A percentile compares a stretch with the other conserved stretches of the same genome.
phyloP scores from a whole-genome alignment of 2,113 vertebrate genomes.

The Aythya baeri region DNA sequence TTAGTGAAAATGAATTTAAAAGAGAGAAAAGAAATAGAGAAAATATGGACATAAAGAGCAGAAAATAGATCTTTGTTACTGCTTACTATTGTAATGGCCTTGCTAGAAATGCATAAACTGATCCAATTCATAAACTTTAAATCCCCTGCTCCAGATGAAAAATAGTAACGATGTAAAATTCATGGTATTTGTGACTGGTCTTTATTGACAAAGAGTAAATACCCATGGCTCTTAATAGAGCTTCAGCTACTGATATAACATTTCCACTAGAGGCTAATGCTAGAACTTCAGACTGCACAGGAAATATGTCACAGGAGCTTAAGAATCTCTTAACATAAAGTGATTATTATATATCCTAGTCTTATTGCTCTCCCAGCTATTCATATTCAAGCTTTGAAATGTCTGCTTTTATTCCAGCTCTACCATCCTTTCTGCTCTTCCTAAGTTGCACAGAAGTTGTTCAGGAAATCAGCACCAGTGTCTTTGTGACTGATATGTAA shows the following conservation, averaged over 20 bases:
- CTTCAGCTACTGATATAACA: not conserved
- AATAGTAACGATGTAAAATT: not conserved
- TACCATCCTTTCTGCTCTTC: not conserved
- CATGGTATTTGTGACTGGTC: not conserved
- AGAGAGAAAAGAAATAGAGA: not conserved
- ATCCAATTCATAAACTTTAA: not conserved
- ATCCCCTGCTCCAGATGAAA: not conserved
- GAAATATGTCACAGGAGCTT: slow-evolving; percentile 18
- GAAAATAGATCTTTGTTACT: not conserved
- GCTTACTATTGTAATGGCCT: not conserved
- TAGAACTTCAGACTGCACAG: not conserved
- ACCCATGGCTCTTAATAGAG: not conserved
- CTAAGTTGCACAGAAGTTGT: not conserved
- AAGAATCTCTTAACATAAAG: not conserved
- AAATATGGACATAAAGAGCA: not conserved
- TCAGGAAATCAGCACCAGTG: not conserved
- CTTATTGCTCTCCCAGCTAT: slow-evolving; percentile 2
- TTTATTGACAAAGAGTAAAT: not conserved
- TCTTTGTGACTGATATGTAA: slow-evolving; percentile 15
- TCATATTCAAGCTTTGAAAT: slow-evolving; percentile 37
- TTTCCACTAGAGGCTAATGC: not conserved
- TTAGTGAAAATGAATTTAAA: not conserved
- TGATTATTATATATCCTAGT: not conserved
- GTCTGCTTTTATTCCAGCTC: slow-evolving; percentile 11
- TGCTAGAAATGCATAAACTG: not conserved